A percentile compares a stretch with the other conserved stretches of the same genome.
Conservation (phyloP, 2,888 invertebrate genomes). For the Tiliacea aurago region DNA sequence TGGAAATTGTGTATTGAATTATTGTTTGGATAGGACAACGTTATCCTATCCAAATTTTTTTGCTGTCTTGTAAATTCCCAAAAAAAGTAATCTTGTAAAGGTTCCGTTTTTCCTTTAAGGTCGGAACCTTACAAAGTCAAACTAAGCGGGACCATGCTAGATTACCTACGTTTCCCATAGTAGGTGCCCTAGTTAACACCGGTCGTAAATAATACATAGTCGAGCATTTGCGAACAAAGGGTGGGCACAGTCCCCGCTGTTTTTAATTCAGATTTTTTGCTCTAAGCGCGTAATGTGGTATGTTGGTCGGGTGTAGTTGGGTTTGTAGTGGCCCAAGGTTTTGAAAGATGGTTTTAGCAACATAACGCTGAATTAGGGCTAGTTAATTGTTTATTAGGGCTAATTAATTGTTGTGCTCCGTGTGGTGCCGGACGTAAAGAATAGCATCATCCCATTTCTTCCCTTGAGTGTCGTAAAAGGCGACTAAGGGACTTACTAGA, state of each 20-base stretch:
- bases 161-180: conserved; percentile 7
- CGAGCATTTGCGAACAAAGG: conserved; percentile 55
- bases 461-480: too few species aligned
- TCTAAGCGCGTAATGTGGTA: conserved; percentile 16
- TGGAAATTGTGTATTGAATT: too few species aligned
- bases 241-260: conserved; percentile 13
- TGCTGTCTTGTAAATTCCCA: neutral
- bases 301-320: conserved; percentile 5
- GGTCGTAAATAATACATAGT: conserved; percentile 49
- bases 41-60: too few species aligned
- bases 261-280: conserved; percentile 51
- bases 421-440: too few species aligned
- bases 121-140: neutral
- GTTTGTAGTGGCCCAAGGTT: neutral
- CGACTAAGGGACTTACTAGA: too few species aligned
- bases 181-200: conserved; percentile 52
- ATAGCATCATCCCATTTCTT: too few species aligned
- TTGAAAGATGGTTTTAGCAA: neutral
- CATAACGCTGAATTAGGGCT: neutral
- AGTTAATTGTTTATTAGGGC: neutral
- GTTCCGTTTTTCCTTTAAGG: neutral
- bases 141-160: neutral
- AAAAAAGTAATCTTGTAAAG: neutral
- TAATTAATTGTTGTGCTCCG: too few species aligned
- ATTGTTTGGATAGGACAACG: too few species aligned